Evolutionary conservation across 2,888 invertebrate genomes (phyloP).

Genomic region (Agapetus fuscipes): DNA sequence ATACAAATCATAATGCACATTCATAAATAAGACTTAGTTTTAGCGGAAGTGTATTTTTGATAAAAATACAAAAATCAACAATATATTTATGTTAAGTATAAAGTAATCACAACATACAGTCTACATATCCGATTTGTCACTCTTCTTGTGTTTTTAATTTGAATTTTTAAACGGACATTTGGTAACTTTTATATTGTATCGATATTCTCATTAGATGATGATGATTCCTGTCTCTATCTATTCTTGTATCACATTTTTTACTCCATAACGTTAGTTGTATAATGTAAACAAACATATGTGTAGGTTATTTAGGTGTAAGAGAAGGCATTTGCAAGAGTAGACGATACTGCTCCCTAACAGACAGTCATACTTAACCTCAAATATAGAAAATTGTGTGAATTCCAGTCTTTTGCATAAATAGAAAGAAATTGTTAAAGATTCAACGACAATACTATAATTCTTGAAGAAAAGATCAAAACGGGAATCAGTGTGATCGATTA

Average conservation of each 20-base stretch:
- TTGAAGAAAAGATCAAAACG: too few relatives aligned
- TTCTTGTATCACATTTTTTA: slow-evolving; percentile 20
- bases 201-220: too few relatives aligned
- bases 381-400: too few relatives aligned
- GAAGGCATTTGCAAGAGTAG: not conserved
- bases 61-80: slow-evolving; percentile 16
- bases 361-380: too few relatives aligned
- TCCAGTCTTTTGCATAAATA: too few relatives aligned
- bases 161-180: too few relatives aligned
- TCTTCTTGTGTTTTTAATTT: too few relatives aligned
- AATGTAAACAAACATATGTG: slow-evolving; percentile 15
- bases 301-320: slow-evolving; percentile 5
- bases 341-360: not conserved
- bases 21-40: slow-evolving; percentile 14
- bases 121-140: slow-evolving; percentile 19
- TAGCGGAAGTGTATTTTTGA: slow-evolving; percentile 20
- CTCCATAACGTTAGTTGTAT: slow-evolving; percentile 12
- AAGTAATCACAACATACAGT: slow-evolving; percentile 13
- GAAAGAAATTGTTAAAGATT: too few relatives aligned
- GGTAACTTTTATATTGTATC: slow-evolving; percentile 12
- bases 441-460: too few relatives aligned
- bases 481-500: too few relatives aligned
- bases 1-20: slow-evolving; percentile 17
- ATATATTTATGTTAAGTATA: slow-evolving; percentile 18
- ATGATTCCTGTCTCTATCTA: slow-evolving; percentile 20